phyloP scores from a whole-genome alignment of 2,888 invertebrate genomes.

The Epinotia bilunana region DNA sequence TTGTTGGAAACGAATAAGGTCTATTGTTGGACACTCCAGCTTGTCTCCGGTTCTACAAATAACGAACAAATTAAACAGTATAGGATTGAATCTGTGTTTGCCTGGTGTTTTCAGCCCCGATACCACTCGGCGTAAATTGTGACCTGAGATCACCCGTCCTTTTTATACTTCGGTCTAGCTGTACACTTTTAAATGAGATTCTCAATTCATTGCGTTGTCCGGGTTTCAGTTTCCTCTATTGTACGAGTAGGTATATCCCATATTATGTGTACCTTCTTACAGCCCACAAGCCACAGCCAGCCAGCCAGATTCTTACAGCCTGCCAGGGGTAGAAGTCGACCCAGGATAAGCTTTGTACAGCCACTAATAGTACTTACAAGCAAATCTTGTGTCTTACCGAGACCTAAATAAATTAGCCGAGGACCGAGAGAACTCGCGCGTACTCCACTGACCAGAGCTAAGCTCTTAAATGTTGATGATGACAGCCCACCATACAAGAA shows the following conservation, averaged over 20 bases:
- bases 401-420: no score
- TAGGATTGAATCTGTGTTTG: constrained; percentile 25
- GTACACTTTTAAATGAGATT: neutral
- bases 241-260: neutral
- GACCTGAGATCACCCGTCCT: neutral
- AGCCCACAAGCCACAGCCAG: no score
- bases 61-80: constrained; percentile 25
- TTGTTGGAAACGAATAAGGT: neutral
- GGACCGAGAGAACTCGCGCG: no score
- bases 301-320: no score
- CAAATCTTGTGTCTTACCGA: no score
- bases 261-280: no score
- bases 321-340: no score
- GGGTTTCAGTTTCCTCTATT: neutral
- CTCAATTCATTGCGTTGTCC: neutral
- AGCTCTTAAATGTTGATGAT: no score
- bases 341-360: no score
- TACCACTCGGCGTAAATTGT: neutral
- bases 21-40: neutral
- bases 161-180: neutral
- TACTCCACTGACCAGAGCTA: no score
- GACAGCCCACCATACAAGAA: no score
- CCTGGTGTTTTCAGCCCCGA: neutral
- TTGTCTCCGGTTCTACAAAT: constrained; percentile 4
- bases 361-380: no score